Percentiles rank a stretch among this genome's conserved stretches.
Evolutionary conservation across 1,140 invertebrate species (phyloP).

Genomic region (Hylyphantes graminicola): DNA sequence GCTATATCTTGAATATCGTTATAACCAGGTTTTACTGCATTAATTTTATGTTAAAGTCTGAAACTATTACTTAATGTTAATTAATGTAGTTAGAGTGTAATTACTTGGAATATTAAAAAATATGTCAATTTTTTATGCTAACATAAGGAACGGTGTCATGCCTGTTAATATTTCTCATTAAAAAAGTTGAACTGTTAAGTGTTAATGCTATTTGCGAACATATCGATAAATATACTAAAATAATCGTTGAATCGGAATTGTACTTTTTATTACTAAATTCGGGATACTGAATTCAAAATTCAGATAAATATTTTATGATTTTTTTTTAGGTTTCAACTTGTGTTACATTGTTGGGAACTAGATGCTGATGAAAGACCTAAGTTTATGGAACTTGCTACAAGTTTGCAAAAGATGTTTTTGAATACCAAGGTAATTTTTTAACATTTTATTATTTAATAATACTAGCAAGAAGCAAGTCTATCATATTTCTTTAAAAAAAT

Average conservation of each 20-base stretch:
- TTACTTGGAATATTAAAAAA: too few species aligned
- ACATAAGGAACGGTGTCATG: too few species aligned
- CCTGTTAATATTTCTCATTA: too few species aligned
- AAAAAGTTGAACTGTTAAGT: too few species aligned
- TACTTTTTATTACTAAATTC: slow-evolving; percentile 13
- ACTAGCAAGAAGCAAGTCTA: background rate
- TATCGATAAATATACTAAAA: background rate
- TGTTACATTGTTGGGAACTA: slow-evolving; percentile 84
- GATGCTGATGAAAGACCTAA: slow-evolving; percentile 82
- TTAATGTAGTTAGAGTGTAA: too few species aligned
- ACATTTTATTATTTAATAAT: background rate
- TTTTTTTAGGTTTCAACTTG: slow-evolving; percentile 74
- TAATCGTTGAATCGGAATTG: background rate
- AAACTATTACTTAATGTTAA: too few species aligned
- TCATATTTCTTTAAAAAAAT: background rate
- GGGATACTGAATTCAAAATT: background rate
- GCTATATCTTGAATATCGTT: too few species aligned
- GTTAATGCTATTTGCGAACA: background rate
- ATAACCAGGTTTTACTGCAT: too few species aligned
- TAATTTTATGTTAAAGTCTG: too few species aligned
- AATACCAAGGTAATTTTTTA: slow-evolving; percentile 43
- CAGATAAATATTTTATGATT: too few species aligned
- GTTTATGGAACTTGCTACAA: slow-evolving; percentile 72
- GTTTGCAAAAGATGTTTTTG: slow-evolving; percentile 52
- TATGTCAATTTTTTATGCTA: too few species aligned